Base-by-base conservation (phyloP, 2,113 vertebrate species). In the Argyrosomus japonicus region DNA sequence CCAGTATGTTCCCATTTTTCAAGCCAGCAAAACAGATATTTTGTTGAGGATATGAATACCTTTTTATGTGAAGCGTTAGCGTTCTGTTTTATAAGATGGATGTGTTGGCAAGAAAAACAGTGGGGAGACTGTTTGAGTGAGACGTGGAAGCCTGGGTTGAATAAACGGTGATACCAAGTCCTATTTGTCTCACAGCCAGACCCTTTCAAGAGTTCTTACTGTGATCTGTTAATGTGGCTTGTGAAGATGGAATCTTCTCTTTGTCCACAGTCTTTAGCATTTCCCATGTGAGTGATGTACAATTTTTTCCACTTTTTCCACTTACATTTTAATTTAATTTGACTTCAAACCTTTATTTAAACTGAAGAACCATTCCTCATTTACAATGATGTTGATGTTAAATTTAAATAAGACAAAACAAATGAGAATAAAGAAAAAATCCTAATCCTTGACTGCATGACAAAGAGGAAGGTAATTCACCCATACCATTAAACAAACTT, bases 181-280 rank as follows among this genome's bases (percentile, higher is more conserved):
- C 29, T 58, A 43, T 76, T 79, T 70, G 51, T 79, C 61, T 83
- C 67, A 77, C 65, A 75, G 80, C 60, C 50, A 51, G 68, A 76
- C 6, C 9, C 65, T 68, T 72, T 72, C 53, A 43, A 62, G 18
- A 45, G 72, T 18, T 72, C 53, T 45, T 43, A 43, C 27, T 57
- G 84, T 25, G 62, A 77, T 68, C 53, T 68, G 36, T 43, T 69
- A 57, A 70, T 48, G 64, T 56, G 45, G 21, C 53, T 11, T 53
- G 43, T 65, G 19, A 71, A 25, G 29, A 36, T 25, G 25, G 23
- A 40, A 51, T 18, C 32, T 57, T 27, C 5, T 43, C 67, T 68
- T 25, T 32, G 63, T 47, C 29, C 43, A 51, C n/a, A 15, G n/a
- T 27, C 27, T 69, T 77, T 36, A 29, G 58, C n/a, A 50, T 29